A percentile compares a stretch with the other conserved stretches of the same genome.
Conservation (phyloP, 2,888 invertebrate genomes). For the Pandemis heparana region DNA sequence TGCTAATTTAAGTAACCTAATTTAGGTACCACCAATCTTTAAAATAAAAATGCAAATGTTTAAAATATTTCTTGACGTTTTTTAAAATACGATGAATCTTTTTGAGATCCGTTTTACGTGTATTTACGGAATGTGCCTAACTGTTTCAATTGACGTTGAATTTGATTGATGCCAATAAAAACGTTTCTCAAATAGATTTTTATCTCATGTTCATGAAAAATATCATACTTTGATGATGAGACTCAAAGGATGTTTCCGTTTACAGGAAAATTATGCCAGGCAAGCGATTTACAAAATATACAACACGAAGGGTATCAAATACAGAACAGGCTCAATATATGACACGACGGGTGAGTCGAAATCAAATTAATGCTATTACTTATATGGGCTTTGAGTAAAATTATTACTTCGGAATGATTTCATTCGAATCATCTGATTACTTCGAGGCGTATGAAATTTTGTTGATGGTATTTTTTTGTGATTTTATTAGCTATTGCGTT, state of each 20-base stretch:
- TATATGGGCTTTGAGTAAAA: neutral
- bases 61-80: too few relatives aligned
- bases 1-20: too few relatives aligned
- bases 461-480: neutral
- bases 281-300: slow-evolving; percentile 71
- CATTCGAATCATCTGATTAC: neutral
- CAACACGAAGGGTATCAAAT: slow-evolving; percentile 58
- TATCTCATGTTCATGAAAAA: slow-evolving; percentile 1
- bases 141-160: neutral
- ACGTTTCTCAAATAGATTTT: slow-evolving; percentile 2
- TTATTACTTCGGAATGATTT: slow-evolving; percentile 3
- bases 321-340: slow-evolving; percentile 66
- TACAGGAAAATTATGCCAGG: slow-evolving; percentile 75
- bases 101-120: neutral
- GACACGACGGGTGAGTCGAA: slow-evolving; percentile 62
- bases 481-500: too few relatives aligned
- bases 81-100: too few relatives aligned
- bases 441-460: neutral
- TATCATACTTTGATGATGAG: neutral
- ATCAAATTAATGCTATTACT: slow-evolving; percentile 13
- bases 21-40: too few relatives aligned
- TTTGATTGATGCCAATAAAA: neutral
- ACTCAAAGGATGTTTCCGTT: slow-evolving; percentile 37
- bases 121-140: neutral
- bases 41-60: too few relatives aligned